Evolutionary conservation across 2,113 vertebrate species (phyloP), one percentile per base, ranked within the genome.

Genomic region (Lophochroa leadbeateri): DNA sequence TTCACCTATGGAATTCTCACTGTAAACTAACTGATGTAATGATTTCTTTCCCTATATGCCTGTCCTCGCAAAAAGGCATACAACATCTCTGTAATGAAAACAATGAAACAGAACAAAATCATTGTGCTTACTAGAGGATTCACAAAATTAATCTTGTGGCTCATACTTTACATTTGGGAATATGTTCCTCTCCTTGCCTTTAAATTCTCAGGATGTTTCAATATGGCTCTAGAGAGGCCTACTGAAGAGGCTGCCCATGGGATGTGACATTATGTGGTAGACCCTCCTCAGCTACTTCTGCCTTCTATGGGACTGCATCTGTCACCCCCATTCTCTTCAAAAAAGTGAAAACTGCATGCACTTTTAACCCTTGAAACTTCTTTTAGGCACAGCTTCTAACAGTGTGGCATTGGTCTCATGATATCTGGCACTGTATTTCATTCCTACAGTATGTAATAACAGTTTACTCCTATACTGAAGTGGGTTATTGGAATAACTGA

Each of bases 401-500:
- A 37, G 35, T 29, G 27, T 39, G 31, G 13, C 20, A 71, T 17
- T 58, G 60, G 33, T 67, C 43, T 86, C 29, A 23, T 49, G 43
- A 64, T 50, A 58, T 4, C 41, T 70, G 63, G 75, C 71, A 80
- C 35, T 35, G 24, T n/a, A 53, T 58, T 94, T 90, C 8, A 7
- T 92, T 93, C 43, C 70, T 44, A 31, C 33, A n/a, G 20, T 21
- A 82, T 50, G 46, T 4, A 53, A 17, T 33, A 89, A 69, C n/a
- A 57, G 55, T 47, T 86, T 33, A 43, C 64, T 91, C 82, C 35
- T 72, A 44, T 61, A 70, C 10, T 94, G 84, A 92, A 94, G 88
- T 93, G 69, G 78, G 88, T 97, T 94, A 57, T 10, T 92, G 57
- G 55, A 88, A 94, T 96, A 86, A 71, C 50, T 88, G 60, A 79